These are phyloP conservation scores for Autographa gamma DNA, from an alignment of 2,888 invertebrate species.

Conservation along the genomic window DNA sequence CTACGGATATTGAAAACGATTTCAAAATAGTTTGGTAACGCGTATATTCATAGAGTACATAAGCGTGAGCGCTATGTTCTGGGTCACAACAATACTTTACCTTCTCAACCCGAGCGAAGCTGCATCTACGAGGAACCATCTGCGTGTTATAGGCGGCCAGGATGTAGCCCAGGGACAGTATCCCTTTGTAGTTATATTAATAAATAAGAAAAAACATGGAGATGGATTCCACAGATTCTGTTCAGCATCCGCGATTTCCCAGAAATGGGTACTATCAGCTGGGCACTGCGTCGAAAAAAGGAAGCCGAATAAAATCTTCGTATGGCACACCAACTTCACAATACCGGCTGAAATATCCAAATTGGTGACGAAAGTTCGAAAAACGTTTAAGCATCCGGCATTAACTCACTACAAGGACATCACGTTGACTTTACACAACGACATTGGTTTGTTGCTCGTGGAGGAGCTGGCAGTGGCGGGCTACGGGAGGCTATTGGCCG, in stretches of 20 bases:
- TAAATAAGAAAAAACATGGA: no score
- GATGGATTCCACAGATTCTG: background rate
- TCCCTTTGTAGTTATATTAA: constrained; percentile 9
- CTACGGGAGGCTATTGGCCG: constrained; percentile 2
- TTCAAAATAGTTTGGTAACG: background rate
- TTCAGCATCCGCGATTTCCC: constrained; percentile 2
- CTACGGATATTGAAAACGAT: background rate
- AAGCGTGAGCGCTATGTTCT: background rate
- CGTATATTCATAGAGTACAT: background rate
- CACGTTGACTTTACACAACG: background rate
- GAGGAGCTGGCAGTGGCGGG: background rate
- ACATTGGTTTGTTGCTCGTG: constrained; percentile 12
- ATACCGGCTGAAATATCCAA: background rate
- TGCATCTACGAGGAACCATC: background rate
- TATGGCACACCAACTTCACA: constrained; percentile 9
- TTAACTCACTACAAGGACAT: background rate
- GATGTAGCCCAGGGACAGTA: background rate
- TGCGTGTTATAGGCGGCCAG: background rate
- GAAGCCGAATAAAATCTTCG: background rate
- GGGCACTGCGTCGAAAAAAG: constrained; percentile 2
- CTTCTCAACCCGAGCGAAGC: background rate
- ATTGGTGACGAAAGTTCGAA: background rate
- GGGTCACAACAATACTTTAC: background rate
- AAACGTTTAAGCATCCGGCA: background rate
- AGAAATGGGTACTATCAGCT: constrained; percentile 9